Evolutionary conservation across 2,113 vertebrate genomes (phyloP).

Genomic region (Spea multiplicata): DNA sequence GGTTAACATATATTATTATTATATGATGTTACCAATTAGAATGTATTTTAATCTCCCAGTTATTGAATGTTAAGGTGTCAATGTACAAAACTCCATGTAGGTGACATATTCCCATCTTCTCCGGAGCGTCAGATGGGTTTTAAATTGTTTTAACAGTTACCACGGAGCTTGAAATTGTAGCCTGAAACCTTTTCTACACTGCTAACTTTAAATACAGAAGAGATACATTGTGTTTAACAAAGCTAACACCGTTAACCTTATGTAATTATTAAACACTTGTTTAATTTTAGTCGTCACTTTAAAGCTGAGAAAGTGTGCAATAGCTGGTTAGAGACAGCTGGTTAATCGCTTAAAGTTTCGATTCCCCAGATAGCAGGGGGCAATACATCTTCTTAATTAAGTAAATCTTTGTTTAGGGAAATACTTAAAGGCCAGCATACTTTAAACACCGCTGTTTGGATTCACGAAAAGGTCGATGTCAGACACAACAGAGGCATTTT

Average conservation of each 20-base stretch:
- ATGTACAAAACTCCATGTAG: background rate
- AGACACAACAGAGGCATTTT: constrained; percentile 69
- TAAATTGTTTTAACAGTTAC: constrained; percentile 48
- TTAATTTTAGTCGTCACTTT: constrained; percentile 64
- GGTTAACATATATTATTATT: too few species aligned
- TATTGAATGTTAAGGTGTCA: background rate
- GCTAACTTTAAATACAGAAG: constrained; percentile 62
- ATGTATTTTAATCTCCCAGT: background rate
- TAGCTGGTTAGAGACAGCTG: constrained; percentile 61
- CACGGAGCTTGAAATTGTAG: constrained; percentile 56
- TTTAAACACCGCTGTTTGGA: constrained; percentile 70
- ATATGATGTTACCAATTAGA: background rate
- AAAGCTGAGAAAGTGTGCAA: constrained; percentile 51
- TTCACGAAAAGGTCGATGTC: constrained; percentile 67
- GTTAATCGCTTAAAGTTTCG: constrained; percentile 68
- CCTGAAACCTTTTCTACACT: constrained; percentile 54
- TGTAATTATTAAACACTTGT: constrained; percentile 71
- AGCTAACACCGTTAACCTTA: constrained; percentile 66
- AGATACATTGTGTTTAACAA: constrained; percentile 54
- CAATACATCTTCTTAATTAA: constrained; percentile 71
- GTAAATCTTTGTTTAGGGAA: constrained; percentile 67
- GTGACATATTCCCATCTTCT: constrained; percentile 4
- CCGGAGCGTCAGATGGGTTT: constrained; percentile 33
- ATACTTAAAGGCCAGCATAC: constrained; percentile 64
- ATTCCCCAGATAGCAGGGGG: constrained; percentile 64